Conservation (phyloP, 1,140 invertebrate species). For the Metaphire vulgaris region DNA sequence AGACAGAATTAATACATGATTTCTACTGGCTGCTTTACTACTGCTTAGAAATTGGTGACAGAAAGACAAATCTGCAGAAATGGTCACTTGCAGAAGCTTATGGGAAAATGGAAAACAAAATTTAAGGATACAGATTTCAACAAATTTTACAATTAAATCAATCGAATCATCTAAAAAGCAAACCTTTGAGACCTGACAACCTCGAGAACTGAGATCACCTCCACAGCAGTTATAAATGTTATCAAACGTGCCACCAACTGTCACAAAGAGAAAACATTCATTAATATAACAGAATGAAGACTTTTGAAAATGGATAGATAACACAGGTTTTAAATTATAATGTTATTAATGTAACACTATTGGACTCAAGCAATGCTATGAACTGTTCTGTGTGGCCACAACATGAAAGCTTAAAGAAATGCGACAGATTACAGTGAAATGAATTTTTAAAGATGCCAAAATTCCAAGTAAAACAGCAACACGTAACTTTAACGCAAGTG, state of each 20-base stretch:
- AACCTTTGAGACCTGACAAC: slow-evolving; percentile 70
- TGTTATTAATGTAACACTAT: background rate
- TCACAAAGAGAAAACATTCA: slow-evolving; percentile 35
- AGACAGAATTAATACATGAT: background rate
- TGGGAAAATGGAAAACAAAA: background rate
- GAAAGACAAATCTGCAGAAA: background rate
- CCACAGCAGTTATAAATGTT: slow-evolving; percentile 58
- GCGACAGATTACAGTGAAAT: background rate
- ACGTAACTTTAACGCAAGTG: too few species aligned
- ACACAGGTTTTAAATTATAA: background rate
- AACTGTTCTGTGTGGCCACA: background rate
- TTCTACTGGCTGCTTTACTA: background rate
- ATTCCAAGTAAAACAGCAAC: too few species aligned
- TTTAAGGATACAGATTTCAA: background rate
- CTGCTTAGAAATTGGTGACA: background rate
- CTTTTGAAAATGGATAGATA: slow-evolving; percentile 2
- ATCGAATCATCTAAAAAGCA: too few species aligned
- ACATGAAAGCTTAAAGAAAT: background rate
- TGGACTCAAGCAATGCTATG: background rate
- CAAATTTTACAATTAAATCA: too few species aligned
- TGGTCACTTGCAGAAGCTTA: background rate
- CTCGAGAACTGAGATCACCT: slow-evolving; percentile 66
- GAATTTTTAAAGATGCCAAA: too few species aligned
- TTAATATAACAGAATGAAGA: slow-evolving; percentile 5
- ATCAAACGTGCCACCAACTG: slow-evolving; percentile 51